Percentiles rank a stretch among this genome's conserved stretches.
phyloP scores from a whole-genome alignment of 2,888 invertebrate species.

The Phania funesta region DNA sequence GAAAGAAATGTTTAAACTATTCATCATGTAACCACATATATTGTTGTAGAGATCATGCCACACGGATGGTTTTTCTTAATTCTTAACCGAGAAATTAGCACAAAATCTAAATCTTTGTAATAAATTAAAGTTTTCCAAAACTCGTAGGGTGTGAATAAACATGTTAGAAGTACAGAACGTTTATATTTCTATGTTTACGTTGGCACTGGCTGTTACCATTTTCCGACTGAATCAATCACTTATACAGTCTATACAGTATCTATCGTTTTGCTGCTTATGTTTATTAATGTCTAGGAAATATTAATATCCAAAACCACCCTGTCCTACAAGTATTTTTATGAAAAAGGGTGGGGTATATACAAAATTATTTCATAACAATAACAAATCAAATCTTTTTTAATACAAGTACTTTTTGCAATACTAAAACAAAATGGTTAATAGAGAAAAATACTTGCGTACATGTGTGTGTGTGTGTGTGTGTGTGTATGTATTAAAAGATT shows the following conservation, averaged over 20 bases:
- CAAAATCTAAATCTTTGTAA: neutral
- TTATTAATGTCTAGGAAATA: constrained; percentile 17
- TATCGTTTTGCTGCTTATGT: constrained; percentile 18
- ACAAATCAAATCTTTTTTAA: too few relatives aligned
- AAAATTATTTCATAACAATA: neutral
- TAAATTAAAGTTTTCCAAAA: neutral
- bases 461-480: too few relatives aligned
- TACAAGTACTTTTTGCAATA: too few relatives aligned
- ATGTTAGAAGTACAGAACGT: neutral
- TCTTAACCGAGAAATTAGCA: too few relatives aligned
- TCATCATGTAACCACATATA: too few relatives aligned
- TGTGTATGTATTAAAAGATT: too few relatives aligned
- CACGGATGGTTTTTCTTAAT: too few relatives aligned
- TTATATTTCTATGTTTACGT: constrained; percentile 75
- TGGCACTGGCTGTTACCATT: constrained; percentile 75
- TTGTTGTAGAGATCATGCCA: too few relatives aligned
- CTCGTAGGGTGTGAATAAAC: neutral
- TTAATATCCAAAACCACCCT: neutral
- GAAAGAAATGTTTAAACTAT: too few relatives aligned
- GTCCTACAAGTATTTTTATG: neutral
- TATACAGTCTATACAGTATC: constrained; percentile 12
- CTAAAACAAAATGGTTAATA: too few relatives aligned
- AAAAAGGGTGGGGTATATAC: neutral
- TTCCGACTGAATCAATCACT: constrained; percentile 54
- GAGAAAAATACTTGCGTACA: too few relatives aligned